Base-by-base conservation (phyloP, 2,888 invertebrate genomes). In the Spodoptera littoralis region DNA sequence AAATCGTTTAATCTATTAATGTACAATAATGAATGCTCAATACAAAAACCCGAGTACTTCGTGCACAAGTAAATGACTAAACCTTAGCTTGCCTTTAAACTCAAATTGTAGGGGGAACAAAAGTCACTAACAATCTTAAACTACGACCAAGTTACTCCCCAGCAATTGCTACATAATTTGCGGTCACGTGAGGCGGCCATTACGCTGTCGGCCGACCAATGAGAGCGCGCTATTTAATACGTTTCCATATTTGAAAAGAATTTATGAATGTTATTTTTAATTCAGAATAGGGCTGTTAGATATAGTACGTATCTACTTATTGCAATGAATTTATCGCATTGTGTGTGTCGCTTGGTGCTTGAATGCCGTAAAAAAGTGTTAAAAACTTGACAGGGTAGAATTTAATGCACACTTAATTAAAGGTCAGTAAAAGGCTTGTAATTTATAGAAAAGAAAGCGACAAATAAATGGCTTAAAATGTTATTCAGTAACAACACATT, bases 181-280 rank as follows among this genome's bases (percentile, higher is more conserved):
- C 86, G 92, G 94, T 94, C 94, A 94, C 94, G 93, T 91, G 89
- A 95, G 87, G 81, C 89, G 81, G 89, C 92, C 93, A 94, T 95
- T 95, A 95, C 84, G 76, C 75, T 80, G 75, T 69, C 78, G 77
- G 75, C 70, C 87, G 84, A 77, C 94, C 94, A 94, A 95, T 94
- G 83, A 85, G 87, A 88, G 86, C 83, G 84, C 89, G 79, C 76
- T 83, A 73, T 89, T 92, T 92, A 92, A 94, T 94, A 85, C 86
- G 88, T 85, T 91, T 89, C 88, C 86, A 86, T 90, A 87, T 92
- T 92, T 88, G 85, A 90, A 91, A 90, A 89, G 75, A 84, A 83
- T 85, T 85, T 84, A 86, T 60, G 54, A 56, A 83, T 71, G 74
- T 74, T 79, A 82, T 77, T 88, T 87, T 83, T 82, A 84, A 85